Percentiles rank a stretch among this genome's conserved stretches.
Evolutionary conservation across 1,140 invertebrate species (phyloP).

Genomic region (Lepidostoma basale): DNA sequence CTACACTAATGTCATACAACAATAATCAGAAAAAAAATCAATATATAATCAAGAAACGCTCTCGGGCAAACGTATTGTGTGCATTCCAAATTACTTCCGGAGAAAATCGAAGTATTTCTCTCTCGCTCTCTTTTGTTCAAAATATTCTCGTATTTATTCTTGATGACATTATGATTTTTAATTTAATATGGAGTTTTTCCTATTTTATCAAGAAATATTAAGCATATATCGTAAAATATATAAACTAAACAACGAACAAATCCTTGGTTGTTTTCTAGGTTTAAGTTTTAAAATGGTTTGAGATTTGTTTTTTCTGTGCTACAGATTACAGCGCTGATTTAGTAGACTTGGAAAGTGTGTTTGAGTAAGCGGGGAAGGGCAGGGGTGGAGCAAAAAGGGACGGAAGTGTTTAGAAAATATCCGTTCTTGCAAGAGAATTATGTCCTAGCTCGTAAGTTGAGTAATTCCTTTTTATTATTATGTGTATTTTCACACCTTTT

Average conservation of each 20-base stretch:
- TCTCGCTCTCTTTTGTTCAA: not conserved
- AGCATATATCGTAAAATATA: not conserved
- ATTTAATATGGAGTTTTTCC: not conserved
- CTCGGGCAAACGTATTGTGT: no score
- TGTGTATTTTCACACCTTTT: no score
- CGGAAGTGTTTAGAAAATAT: not conserved
- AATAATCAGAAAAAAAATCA: no score
- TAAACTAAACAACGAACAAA: not conserved
- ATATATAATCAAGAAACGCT: no score
- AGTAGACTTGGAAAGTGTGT: slow-evolving; percentile 6
- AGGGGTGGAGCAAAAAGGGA: not conserved
- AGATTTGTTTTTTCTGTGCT: not conserved
- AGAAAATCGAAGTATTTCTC: no score
- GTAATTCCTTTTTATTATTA: no score
- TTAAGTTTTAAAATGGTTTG: not conserved
- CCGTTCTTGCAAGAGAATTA: not conserved
- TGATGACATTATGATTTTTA: not conserved
- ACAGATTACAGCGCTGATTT: slow-evolving; percentile 12
- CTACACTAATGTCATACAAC: no score
- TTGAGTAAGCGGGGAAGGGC: not conserved
- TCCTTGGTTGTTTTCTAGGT: not conserved
- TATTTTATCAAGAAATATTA: not conserved
- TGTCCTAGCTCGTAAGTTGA: not conserved
- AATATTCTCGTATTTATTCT: not conserved
- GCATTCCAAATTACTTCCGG: no score